Evolutionary conservation across 2,797 vertebrate genomes (phyloP).

Genomic region (Coregonus ussuriensis): DNA sequence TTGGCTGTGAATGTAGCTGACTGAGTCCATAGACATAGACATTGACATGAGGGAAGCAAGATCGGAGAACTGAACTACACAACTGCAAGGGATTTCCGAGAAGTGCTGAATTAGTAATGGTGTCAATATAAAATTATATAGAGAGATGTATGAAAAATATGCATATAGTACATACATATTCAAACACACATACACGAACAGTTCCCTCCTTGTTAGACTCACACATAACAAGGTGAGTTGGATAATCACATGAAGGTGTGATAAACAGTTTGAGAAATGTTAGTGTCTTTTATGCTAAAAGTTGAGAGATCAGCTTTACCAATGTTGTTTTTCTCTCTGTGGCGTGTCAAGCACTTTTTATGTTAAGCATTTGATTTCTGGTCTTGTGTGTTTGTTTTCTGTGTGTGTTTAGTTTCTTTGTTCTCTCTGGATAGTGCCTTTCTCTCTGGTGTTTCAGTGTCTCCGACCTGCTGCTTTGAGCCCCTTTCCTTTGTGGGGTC

Average conservation of each 20-base stretch:
- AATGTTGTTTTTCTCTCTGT: constrained; percentile 62
- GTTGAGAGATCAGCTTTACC: constrained; percentile 60
- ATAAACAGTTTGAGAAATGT: constrained; percentile 51
- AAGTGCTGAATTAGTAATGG: constrained; percentile 49
- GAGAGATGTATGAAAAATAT: constrained; percentile 30
- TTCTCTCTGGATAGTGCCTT: constrained; percentile 93
- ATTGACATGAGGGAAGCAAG: constrained; percentile 66
- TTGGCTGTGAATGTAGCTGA: constrained; percentile 77
- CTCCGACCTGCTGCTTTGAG: constrained; percentile 72
- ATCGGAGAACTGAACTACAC: constrained; percentile 70
- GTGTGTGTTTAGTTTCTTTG: constrained; percentile 72
- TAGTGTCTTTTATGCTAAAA: constrained; percentile 65
- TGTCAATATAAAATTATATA: constrained; percentile 47
- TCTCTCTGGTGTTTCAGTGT: constrained; percentile 82
- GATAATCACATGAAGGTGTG: constrained; percentile 59
- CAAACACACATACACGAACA: constrained; percentile 33
- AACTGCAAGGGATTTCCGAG: constrained; percentile 61
- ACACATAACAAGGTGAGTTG: constrained; percentile 57
- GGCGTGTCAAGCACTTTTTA: constrained; percentile 79
- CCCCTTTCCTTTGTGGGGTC: constrained; percentile 40
- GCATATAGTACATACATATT: constrained; percentile 31
- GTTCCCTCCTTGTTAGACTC: constrained; percentile 53
- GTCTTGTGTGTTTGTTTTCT: constrained; percentile 62
- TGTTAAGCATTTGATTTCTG: constrained; percentile 35
- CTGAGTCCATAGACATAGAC: too few species aligned